These are phyloP conservation scores for Temnothorax curvispinosus DNA, from an alignment of 1,140 invertebrate species.

Conservation along the genomic window DNA sequence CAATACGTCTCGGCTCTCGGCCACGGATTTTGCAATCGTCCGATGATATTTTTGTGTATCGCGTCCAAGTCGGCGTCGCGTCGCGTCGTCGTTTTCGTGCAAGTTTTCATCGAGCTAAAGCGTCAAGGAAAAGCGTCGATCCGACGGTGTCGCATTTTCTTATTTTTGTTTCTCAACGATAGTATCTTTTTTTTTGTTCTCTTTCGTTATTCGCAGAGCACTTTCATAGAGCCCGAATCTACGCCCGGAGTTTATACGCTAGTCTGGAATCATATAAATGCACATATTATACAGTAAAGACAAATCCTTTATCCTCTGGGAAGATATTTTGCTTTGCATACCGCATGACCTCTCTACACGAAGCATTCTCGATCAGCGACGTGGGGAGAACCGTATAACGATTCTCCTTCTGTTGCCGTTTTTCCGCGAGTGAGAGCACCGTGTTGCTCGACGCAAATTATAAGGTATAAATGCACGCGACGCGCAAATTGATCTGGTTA, in stretches of 20 bases:
- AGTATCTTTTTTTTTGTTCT: slow-evolving; percentile 57
- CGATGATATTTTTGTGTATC: not conserved
- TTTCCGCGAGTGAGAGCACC: not conserved
- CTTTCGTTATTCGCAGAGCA: slow-evolving; percentile 77
- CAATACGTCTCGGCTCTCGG: slow-evolving; percentile 54
- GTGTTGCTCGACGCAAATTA: not conserved
- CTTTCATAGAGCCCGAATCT: slow-evolving; percentile 82
- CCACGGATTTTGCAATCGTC: slow-evolving; percentile 32
- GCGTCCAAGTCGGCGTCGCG: slow-evolving; percentile 42
- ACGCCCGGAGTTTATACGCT: slow-evolving; percentile 83
- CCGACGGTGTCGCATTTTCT: slow-evolving; percentile 44
- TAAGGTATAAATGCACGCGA: not conserved
- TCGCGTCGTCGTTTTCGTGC: slow-evolving; percentile 21
- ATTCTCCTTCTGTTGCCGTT: slow-evolving; percentile 63
- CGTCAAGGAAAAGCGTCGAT: slow-evolving; percentile 21
- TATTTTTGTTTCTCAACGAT: slow-evolving; percentile 45
- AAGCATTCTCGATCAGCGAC: slow-evolving; percentile 65
- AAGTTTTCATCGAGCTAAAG: slow-evolving; percentile 38
- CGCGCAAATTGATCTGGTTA: not conserved
- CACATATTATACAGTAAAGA: slow-evolving; percentile 85
- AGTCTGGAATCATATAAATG: slow-evolving; percentile 86
- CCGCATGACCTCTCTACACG: slow-evolving; percentile 77
- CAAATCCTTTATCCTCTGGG: slow-evolving; percentile 78
- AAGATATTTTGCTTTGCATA: slow-evolving; percentile 73
- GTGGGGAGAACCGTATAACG: slow-evolving; percentile 46